Conservation (phyloP, 2,888 invertebrate genomes). For the Limnephilus marmoratus region DNA sequence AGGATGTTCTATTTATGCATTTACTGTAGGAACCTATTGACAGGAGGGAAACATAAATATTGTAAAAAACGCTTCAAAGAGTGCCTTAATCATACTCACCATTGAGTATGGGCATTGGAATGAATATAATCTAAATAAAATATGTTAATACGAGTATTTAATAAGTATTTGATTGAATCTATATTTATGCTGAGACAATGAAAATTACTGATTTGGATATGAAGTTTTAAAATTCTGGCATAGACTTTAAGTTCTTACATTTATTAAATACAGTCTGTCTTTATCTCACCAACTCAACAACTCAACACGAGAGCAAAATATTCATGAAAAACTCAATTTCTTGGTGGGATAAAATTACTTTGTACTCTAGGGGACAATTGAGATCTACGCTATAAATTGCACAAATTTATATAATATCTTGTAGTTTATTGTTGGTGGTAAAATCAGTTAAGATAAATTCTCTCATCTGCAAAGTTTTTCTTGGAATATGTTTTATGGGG, state of each 20-base stretch:
- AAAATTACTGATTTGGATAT: too few relatives aligned
- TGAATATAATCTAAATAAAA: not conserved
- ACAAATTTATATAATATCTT: conserved; percentile 8
- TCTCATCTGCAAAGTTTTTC: not conserved
- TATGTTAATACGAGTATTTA: not conserved
- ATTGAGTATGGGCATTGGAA: not conserved
- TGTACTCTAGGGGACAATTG: conserved; percentile 63
- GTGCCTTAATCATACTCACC: not conserved
- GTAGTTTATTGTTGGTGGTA: conserved; percentile 41
- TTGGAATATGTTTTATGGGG: not conserved
- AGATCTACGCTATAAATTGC: not conserved
- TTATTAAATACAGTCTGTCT: not conserved
- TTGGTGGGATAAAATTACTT: conserved; percentile 51
- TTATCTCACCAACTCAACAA: conserved; percentile 44
- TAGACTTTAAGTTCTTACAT: not conserved
- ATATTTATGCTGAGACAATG: not conserved
- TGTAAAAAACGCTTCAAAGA: not conserved
- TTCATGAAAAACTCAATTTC: not conserved
- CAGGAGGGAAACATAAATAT: not conserved
- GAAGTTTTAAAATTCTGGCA: not conserved
- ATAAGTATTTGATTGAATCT: not conserved
- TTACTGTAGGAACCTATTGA: not conserved
- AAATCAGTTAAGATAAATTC: not conserved
- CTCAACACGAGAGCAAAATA: conserved; percentile 37
- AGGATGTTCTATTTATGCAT: not conserved